Conservation (phyloP, 1,140 invertebrate genomes). For the Aphidius ervi region DNA sequence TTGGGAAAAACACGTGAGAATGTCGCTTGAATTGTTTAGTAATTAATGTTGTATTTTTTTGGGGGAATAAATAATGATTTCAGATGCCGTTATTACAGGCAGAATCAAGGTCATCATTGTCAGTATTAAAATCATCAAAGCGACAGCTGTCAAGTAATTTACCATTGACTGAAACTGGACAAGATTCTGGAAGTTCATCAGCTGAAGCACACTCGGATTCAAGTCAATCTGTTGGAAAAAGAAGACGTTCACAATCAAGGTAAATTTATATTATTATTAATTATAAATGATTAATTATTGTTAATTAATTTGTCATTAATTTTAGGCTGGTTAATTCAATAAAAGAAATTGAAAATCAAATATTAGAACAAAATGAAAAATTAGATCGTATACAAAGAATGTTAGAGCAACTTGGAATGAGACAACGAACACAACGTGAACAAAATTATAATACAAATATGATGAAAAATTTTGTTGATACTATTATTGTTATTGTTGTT, state of each 20-base stretch:
- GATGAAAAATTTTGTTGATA: slow-evolving; percentile 43
- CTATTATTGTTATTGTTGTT: slow-evolving; percentile 42
- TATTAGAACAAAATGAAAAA: slow-evolving; percentile 45
- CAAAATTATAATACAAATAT: slow-evolving; percentile 39
- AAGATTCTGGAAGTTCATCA: slow-evolving; percentile 53
- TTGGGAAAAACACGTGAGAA: slow-evolving; percentile 23
- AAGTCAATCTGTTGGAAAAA: slow-evolving; percentile 50
- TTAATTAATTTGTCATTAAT: slow-evolving; percentile 1
- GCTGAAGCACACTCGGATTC: slow-evolving; percentile 52
- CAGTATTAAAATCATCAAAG: slow-evolving; percentile 51
- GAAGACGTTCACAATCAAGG: slow-evolving; percentile 42
- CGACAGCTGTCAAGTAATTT: slow-evolving; percentile 48
- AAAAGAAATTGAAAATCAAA: slow-evolving; percentile 44
- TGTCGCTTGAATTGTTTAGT: slow-evolving; percentile 3
- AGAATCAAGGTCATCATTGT: slow-evolving; percentile 51
- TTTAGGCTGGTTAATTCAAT: slow-evolving; percentile 42
- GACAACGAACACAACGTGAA: slow-evolving; percentile 42
- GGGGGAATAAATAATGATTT: slow-evolving; percentile 29
- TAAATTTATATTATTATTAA: slow-evolving; percentile 22
- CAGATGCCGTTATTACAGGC: slow-evolving; percentile 50
- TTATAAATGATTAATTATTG: slow-evolving; percentile 6
- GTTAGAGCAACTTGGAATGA: slow-evolving; percentile 45
- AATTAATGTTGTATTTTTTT: slow-evolving; percentile 15
- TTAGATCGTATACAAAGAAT: slow-evolving; percentile 48
- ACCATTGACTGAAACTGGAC: slow-evolving; percentile 44